phyloP scores from a whole-genome alignment of 1,140 invertebrate genomes.

The Cotesia glomerata region DNA sequence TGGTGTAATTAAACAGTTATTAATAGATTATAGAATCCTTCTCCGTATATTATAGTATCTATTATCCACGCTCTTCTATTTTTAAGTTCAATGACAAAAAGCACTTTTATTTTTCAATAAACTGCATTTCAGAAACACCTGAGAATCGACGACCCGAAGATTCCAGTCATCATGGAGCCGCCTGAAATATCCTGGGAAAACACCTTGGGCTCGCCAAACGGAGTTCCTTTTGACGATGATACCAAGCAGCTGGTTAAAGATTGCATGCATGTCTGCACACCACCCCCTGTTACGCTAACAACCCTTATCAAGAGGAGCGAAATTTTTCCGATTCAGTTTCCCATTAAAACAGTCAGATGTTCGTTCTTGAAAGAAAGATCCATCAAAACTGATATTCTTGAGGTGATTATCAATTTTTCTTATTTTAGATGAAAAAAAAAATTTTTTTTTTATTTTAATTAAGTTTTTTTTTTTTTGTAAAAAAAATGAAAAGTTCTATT shows the following conservation, averaged over 20 bases:
- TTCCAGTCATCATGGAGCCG: constrained; percentile 41
- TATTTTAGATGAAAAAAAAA: too few relatives aligned
- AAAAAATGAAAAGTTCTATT: too few relatives aligned
- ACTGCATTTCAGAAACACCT: constrained; percentile 27
- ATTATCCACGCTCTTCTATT: constrained; percentile 30
- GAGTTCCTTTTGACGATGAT: constrained; percentile 52
- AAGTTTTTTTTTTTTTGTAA: too few relatives aligned
- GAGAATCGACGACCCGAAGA: constrained; percentile 28
- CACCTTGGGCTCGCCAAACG: constrained; percentile 46
- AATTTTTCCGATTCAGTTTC: constrained; percentile 58
- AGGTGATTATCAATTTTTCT: constrained; percentile 40
- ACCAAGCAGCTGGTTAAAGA: constrained; percentile 47
- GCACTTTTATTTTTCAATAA: neutral
- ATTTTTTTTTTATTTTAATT: too few relatives aligned
- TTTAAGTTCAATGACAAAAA: constrained; percentile 17
- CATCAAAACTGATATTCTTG: constrained; percentile 42
- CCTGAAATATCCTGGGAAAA: constrained; percentile 57
- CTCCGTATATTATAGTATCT: neutral
- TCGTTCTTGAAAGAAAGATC: constrained; percentile 47
- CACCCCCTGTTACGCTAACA: constrained; percentile 43
- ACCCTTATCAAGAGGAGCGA: constrained; percentile 58
- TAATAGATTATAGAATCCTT: constrained; percentile 41
- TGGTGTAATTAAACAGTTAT: constrained; percentile 50
- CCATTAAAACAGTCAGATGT: constrained; percentile 51
- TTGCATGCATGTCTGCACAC: constrained; percentile 43